Percentiles rank a stretch among this genome's conserved stretches.
These are phyloP conservation scores for Dicyrtoma fusca DNA, from an alignment of 2,888 invertebrate species.

Conservation along the genomic window DNA sequence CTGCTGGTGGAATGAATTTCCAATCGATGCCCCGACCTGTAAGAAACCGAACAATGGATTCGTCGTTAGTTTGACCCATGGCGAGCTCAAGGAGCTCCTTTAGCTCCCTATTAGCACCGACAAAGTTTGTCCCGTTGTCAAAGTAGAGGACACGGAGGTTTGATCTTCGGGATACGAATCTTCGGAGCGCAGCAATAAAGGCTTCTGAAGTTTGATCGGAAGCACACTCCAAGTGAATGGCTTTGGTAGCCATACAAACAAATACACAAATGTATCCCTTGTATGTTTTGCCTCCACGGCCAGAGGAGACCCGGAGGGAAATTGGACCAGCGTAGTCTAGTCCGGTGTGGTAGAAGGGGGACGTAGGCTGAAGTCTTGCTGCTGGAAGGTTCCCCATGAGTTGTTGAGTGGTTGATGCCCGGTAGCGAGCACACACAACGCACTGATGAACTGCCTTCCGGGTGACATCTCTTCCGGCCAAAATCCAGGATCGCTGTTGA, in stretches of 20 bases:
- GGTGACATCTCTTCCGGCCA: background rate
- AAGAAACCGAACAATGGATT: background rate
- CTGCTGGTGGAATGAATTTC: background rate
- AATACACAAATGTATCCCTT: conserved; percentile 4
- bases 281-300: background rate
- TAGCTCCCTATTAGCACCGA: background rate
- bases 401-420: background rate
- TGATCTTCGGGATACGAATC: background rate
- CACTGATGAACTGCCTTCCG: background rate
- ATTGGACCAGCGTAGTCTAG: conserved; percentile 14
- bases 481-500: background rate
- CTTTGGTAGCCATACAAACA: background rate
- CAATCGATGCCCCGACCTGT: background rate
- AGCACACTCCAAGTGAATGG: background rate
- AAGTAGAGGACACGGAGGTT: background rate
- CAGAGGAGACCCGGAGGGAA: background rate
- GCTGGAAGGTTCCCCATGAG: no score
- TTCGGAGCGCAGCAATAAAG: background rate
- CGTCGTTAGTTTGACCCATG: no score
- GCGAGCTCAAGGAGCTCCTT: no score
- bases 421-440: background rate
- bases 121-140: conserved; percentile 4
- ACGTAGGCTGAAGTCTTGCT: background rate
- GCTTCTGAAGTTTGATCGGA: background rate
- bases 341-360: background rate